Base-by-base conservation (phyloP, 2,888 invertebrate species). In the Drosophila cyrtoloma region DNA sequence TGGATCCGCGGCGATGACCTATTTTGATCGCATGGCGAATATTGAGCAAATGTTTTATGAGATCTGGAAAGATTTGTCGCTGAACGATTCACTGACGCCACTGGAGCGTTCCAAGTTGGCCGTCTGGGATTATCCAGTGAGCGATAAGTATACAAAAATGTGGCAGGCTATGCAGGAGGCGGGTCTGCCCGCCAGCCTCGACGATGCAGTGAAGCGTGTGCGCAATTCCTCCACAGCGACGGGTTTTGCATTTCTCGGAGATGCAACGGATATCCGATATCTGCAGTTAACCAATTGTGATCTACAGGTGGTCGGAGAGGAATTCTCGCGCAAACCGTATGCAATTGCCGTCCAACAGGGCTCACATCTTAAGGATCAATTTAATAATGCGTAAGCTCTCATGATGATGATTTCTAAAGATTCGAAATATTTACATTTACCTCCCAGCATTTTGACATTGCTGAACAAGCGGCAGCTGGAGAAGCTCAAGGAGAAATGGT, bases 101-200 rank as follows among this genome's bases (percentile, higher is more conserved):
- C 95, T 97, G 6, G 98, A 99, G 91, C 94, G 99, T 37, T 97
- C 99, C 0, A 97, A 98, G 92, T 93, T 99, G 22, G 99, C 99
- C 0, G 99, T 99, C 0, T 99, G 99, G 99, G 99, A 99, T 93
- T 99, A 99, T 93, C 99, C 99, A 0, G 98, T 99, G 0, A 98
- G 98, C 90, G 99, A 99, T 93, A 99, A 98, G 92, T 99, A 98
- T 93, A 99, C 98, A 50, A 99, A 99, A 94, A 98, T 99, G 97
- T 99, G 99, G 97, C 97, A 98, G 92, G 97, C 98, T 0, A 99
- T 99, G 98, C 95, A 96, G 88, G 95, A 95, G 71, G 97, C 98
- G 0, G 96, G 95, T 0, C 95, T 99, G 16, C 99, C 99, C 0
- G 94, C 95, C 37, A 95, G 95, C 5, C 95, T 97, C 50, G 96